Base-by-base conservation (phyloP, 2,113 vertebrate genomes). In the Sigmodon hispidus region DNA sequence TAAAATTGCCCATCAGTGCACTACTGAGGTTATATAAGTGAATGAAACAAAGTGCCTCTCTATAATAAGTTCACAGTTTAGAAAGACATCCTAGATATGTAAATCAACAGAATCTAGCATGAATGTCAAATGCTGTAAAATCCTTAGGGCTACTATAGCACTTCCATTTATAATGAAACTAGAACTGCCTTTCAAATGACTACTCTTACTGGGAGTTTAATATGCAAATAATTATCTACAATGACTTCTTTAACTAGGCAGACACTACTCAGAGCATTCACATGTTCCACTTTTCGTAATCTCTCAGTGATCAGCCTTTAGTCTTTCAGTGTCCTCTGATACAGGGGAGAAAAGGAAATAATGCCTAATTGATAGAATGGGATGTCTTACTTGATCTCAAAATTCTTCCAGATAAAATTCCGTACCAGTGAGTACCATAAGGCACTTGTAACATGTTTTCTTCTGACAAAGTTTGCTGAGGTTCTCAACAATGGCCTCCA, bases 131-230 rank as follows among this genome's bases (percentile, higher is more conserved):
- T 63, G 26, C 89, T 87, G 48, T 87, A 90, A 96, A 96, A 76
- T 76, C 79, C 43, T 80, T 29, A 80, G 31, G 36, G 11, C 36
- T 70, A 63, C 75, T 65, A 59, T 43, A 88, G n/a, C 29, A 76
- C 34, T 86, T 87, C 17, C 29, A 67, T 77, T 89, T 79, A 52
- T 86, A 86, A 89, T 61, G 50, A 94, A 93, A 63, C 40, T 81
- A 77, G 75, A 87, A 83, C 48, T 86, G 22, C 43, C 88, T 95
- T 95, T 89, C 81, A 92, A 95, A 94, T 90, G 59, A 55, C n/a
- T 52, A 59, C 4, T 84, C 55, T 92, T 67, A 59, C 40, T 36
- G 13, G 92, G 36, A 34, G 21, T 48, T 84, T 13, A 16, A 84
- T 50, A 90, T 57, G 36, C 12, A 90, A 94, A 72, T 92, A 88